Evolutionary conservation across 92 coral and sea anemone species (phyloP), one percentile per base, ranked within the genome.

Genomic region (Micromussa lordhowensis): DNA sequence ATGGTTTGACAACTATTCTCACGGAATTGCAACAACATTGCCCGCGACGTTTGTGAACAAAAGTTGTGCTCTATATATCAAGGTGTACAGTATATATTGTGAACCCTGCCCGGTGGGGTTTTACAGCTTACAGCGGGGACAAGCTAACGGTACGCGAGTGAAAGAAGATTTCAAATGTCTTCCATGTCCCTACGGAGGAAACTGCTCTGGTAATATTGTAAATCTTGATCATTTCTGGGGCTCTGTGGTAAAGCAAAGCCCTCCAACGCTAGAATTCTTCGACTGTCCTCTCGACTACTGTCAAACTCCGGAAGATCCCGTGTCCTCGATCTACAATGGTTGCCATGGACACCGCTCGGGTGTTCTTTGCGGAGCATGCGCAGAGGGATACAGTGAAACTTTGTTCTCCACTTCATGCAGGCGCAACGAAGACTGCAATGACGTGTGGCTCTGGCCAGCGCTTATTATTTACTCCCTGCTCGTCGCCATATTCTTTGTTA

Each of bases 341-440:
- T 95, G 98, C 35, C 87, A 91, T 30, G 96, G 98, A 24, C 54
- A 93, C 78, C 80, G 98, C 21, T 72, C 85, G 5, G 98, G 98
- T 44, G 61, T 80, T 16, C 82, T 95, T 84, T 95, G 98, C 79
- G 98, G 96, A 1, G 84, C 89, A 26, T 95, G 98, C 81, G 86
- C 86, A 11, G 81, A 80, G 28, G 96, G 96, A 28, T 93, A 81
- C 61, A 91, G 92, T 34, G 98, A 95, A 78, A 77, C 91, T 28
- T 59, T 95, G 35, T 89, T 93, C 35, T 88, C 92, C 28, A 88
- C 92, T 15, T 78, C 89, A 35, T 93, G 98, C 82, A 89, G 87
- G 82, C 84, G 68, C 21, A 68, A 59, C 57, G 57, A 80, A 51
- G 73, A 89, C 2, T 95, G 98, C 73, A 63, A 64, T 26, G 93